phyloP scores from a whole-genome alignment of 1,140 invertebrate genomes.

The Calephelis nemesis region DNA sequence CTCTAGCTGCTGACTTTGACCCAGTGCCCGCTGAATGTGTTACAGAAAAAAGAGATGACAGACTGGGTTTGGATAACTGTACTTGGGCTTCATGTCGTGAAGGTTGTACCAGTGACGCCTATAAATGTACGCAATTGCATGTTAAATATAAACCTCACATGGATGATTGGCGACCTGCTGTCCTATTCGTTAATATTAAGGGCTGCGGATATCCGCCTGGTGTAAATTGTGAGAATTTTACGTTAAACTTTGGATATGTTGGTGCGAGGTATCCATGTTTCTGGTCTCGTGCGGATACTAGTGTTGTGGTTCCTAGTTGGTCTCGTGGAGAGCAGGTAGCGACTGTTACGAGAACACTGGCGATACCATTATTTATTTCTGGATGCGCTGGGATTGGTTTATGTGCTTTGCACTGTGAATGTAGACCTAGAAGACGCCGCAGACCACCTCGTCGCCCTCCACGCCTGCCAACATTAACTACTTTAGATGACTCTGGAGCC shows the following conservation, averaged over 20 bases:
- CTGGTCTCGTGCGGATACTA: slow-evolving; percentile 90
- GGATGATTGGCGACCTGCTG: slow-evolving; percentile 66
- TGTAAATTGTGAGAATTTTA: slow-evolving; percentile 92
- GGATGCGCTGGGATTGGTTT: slow-evolving; percentile 89
- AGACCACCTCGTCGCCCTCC: slow-evolving; percentile 67
- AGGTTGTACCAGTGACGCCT: slow-evolving; percentile 93
- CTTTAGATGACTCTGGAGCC: slow-evolving; percentile 62
- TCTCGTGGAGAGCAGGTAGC: slow-evolving; percentile 88
- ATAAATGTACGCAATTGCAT: slow-evolving; percentile 91
- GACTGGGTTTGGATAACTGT: slow-evolving; percentile 89
- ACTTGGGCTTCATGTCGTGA: slow-evolving; percentile 92
- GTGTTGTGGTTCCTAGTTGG: slow-evolving; percentile 89
- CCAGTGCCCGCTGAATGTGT: slow-evolving; percentile 88
- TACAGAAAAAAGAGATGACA: slow-evolving; percentile 86
- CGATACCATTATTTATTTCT: slow-evolving; percentile 89
- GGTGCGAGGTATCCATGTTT: slow-evolving; percentile 90
- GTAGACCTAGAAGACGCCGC: slow-evolving; percentile 74
- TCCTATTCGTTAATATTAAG: slow-evolving; percentile 77
- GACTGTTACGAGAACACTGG: slow-evolving; percentile 89
- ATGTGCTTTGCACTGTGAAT: slow-evolving; percentile 92
- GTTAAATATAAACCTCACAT: slow-evolving; percentile 84
- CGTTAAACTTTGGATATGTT: slow-evolving; percentile 85
- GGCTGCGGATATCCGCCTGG: slow-evolving; percentile 94
- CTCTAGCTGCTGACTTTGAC: slow-evolving; percentile 90
- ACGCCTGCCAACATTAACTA: slow-evolving; percentile 52